phyloP scores from a whole-genome alignment of 1,140 invertebrate species.

The Meloidogyne chitwoodi region DNA sequence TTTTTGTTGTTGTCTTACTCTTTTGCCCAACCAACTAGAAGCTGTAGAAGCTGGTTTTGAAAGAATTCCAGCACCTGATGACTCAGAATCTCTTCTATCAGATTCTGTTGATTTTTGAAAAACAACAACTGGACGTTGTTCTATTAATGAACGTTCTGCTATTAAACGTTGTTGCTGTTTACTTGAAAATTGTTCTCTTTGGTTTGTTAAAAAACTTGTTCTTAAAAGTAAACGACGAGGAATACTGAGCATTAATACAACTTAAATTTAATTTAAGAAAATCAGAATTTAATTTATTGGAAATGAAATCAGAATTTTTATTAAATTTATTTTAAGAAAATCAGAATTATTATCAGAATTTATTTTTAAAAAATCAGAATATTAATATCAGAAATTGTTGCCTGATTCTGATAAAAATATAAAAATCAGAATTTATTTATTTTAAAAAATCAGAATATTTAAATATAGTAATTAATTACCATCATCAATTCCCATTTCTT shows the following conservation, averaged over 20 bases:
- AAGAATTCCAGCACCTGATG: slow-evolving; percentile 33
- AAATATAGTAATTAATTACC: neutral
- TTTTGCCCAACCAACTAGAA: slow-evolving; percentile 54
- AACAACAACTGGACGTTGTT: slow-evolving; percentile 48
- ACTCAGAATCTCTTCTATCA: slow-evolving; percentile 1
- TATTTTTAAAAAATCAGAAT: no score
- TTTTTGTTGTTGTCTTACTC: slow-evolving; percentile 51
- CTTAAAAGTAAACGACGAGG: slow-evolving; percentile 81
- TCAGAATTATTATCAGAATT: no score
- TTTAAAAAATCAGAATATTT: slow-evolving; percentile 73
- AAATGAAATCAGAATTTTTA: no score
- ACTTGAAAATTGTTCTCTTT: slow-evolving; percentile 31
- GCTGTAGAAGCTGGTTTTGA: slow-evolving; percentile 49
- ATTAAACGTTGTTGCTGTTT: neutral
- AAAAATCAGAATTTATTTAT: no score
- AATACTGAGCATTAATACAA: slow-evolving; percentile 82
- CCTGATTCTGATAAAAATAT: no score
- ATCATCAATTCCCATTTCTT: slow-evolving; percentile 93
- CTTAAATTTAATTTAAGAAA: neutral
- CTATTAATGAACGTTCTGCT: neutral
- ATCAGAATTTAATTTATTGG: neutral
- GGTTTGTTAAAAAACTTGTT: slow-evolving; percentile 48
- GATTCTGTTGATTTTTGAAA: slow-evolving; percentile 40
- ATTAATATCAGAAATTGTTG: no score
- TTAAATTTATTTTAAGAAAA: no score